These are phyloP conservation scores for Fistularia commersonii DNA, from an alignment of 2,797 vertebrate species.

Conservation along the genomic window DNA sequence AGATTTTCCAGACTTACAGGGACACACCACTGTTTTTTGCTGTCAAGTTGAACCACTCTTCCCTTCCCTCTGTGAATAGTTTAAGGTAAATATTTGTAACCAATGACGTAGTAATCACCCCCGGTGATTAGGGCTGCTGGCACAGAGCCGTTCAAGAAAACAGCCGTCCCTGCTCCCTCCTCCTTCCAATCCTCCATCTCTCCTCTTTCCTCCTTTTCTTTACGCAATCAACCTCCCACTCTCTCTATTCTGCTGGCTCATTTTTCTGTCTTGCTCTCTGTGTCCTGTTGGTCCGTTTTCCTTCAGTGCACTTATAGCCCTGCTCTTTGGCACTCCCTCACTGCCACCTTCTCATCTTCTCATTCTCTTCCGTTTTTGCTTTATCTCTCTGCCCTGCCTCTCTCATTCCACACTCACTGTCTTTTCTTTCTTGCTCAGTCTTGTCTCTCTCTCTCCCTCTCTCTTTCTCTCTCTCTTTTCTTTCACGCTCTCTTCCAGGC, in stretches of 20 bases:
- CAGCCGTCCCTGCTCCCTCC: constrained; percentile 37
- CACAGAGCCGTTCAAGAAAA: constrained; percentile 61
- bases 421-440: constrained; percentile 44
- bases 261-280: constrained; percentile 36
- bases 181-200: constrained; percentile 1
- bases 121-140: constrained; percentile 64
- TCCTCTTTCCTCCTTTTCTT: constrained; percentile 15
- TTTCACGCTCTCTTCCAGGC: constrained; percentile 54
- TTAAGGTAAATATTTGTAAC: constrained; percentile 76
- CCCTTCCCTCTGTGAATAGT: constrained; percentile 42
- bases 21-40: no score
- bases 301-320: constrained; percentile 46
- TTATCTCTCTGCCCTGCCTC: constrained; percentile 35
- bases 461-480: constrained; percentile 17
- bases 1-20: no score
- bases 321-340: constrained; percentile 40
- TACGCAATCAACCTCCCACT: constrained; percentile 39
- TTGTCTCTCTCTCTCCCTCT: constrained; percentile 41
- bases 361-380: constrained; percentile 35
- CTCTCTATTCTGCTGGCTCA: constrained; percentile 40
- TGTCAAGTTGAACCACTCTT: constrained; percentile 46
- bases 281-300: constrained; percentile 36
- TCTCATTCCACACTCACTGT: constrained; percentile 30
- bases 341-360: constrained; percentile 23
- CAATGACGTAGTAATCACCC: constrained; percentile 69